Evolutionary conservation across 1,140 invertebrate genomes (phyloP).

Genomic region (Nilaparvata lugens): DNA sequence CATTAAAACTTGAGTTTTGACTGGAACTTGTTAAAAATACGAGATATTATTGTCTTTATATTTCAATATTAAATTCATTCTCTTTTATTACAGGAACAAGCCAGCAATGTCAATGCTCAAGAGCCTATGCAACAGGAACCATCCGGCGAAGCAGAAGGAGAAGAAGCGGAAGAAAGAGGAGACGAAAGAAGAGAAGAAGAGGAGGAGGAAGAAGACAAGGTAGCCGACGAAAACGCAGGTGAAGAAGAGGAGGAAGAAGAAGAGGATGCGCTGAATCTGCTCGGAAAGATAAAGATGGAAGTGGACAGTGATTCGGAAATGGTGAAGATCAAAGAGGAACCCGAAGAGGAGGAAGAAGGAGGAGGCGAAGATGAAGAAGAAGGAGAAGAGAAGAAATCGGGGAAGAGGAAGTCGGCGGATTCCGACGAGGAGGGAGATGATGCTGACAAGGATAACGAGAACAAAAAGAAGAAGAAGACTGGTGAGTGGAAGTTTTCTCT

Average conservation of each 20-base stretch:
- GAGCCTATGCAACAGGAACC: neutral
- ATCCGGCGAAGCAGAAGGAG: neutral
- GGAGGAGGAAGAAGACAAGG: conserved; percentile 19
- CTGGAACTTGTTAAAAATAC: too few species aligned
- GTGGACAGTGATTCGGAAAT: neutral
- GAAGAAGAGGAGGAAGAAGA: conserved; percentile 12
- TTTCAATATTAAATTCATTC: too few species aligned
- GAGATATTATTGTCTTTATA: too few species aligned
- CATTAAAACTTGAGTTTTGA: too few species aligned
- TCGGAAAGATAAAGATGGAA: neutral
- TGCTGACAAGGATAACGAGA: conserved; percentile 22
- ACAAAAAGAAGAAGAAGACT: conserved; percentile 19
- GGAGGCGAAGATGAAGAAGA: neutral
- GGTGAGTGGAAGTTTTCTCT: conserved; percentile 8
- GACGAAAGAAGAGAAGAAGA: conserved; percentile 21
- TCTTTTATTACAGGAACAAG: neutral
- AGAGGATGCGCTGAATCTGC: neutral
- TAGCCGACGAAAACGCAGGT: conserved; percentile 15
- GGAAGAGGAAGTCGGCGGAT: neutral
- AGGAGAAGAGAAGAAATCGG: neutral
- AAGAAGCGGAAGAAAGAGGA: conserved; percentile 1
- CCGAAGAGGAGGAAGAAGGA: conserved; percentile 7
- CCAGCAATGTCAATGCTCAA: too few species aligned
- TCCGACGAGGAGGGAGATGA: conserved; percentile 15
- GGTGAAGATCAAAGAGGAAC: conserved; percentile 15